These are phyloP conservation scores for Dipodomys ordii DNA, from an alignment of 2,113 vertebrate species.

Conservation along the genomic window DNA sequence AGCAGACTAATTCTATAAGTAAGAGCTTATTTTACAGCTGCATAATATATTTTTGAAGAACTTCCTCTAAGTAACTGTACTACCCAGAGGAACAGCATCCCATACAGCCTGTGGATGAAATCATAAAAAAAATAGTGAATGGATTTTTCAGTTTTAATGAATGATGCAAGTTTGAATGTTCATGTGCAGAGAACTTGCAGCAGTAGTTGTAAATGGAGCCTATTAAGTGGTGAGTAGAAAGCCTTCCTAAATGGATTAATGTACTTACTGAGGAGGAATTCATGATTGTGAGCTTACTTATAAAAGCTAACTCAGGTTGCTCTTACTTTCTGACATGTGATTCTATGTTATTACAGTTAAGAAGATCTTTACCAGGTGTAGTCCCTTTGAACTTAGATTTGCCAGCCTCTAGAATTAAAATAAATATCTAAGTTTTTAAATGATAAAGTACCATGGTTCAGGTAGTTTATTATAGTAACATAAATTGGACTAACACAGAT, in stretches of 20 bases:
- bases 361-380: neutral
- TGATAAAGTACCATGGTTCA: neutral
- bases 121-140: neutral
- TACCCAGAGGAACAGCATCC: neutral
- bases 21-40: neutral
- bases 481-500: neutral
- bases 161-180: neutral
- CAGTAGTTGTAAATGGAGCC: neutral
- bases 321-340: neutral
- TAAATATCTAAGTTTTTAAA: neutral
- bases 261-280: neutral
- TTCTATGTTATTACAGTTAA: neutral
- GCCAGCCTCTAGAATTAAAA: neutral
- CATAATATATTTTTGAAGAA: neutral
- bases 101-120: neutral
- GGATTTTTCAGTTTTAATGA: neutral
- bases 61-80: neutral
- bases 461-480: neutral
- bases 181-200: neutral
- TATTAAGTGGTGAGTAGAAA: neutral
- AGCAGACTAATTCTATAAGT: neutral
- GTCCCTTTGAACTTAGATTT: neutral
- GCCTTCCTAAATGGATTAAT: neutral
- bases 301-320: neutral
- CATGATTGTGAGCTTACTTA: neutral